phyloP scores from a whole-genome alignment of 2,888 invertebrate species.

The Vanessa cardui region DNA sequence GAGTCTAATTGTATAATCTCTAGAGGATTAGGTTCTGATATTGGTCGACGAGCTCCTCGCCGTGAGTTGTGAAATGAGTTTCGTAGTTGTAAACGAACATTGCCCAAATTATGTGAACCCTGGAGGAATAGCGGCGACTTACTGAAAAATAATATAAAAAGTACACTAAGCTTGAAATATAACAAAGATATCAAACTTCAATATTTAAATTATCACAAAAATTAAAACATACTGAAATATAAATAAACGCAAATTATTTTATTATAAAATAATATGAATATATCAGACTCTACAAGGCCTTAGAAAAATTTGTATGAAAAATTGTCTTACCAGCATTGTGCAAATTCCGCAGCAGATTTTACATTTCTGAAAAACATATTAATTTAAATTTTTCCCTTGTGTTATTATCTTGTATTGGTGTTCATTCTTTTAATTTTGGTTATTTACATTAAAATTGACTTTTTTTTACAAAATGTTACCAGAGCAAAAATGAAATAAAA shows the following conservation, averaged over 20 bases:
- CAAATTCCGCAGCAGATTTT: constrained; percentile 65
- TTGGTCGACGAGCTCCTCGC: constrained; percentile 52
- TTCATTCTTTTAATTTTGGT: constrained; percentile 22
- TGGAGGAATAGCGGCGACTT: constrained; percentile 45
- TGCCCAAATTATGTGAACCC: constrained; percentile 38
- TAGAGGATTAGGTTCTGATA: constrained; percentile 63
- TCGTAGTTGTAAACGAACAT: constrained; percentile 56
- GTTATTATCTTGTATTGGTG: constrained; percentile 51
- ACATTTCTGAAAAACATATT: constrained; percentile 75
- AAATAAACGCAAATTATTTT: too few relatives aligned
- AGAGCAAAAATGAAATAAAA: too few relatives aligned
- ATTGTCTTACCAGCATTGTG: constrained; percentile 61
- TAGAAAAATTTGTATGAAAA: background rate
- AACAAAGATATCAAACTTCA: background rate
- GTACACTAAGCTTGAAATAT: background rate
- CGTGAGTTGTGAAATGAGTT: constrained; percentile 67
- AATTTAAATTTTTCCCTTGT: constrained; percentile 44
- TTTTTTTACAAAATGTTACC: background rate
- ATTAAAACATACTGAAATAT: background rate
- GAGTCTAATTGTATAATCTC: constrained; percentile 68
- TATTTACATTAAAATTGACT: constrained; percentile 11
- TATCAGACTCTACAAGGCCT: too few relatives aligned
- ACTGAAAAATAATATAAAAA: constrained; percentile 44
- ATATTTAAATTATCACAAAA: background rate
- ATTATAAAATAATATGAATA: too few relatives aligned